Base-by-base conservation (phyloP, 2,888 invertebrate species). In the Campoplex capitator region DNA sequence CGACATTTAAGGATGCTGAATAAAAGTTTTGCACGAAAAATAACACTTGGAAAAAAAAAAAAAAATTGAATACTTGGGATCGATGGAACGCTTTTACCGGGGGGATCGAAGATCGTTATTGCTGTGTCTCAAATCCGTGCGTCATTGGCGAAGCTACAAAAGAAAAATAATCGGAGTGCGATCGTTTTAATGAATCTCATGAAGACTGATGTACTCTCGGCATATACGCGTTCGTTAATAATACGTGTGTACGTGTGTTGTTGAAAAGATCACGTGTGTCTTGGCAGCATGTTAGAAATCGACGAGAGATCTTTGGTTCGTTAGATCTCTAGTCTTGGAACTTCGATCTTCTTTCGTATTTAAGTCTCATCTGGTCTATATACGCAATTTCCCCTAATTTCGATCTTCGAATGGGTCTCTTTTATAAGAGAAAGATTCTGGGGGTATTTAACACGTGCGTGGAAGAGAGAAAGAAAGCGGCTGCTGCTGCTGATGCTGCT, bases 1-100 rank as follows among this genome's bases (percentile, higher is more conserved):
- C 73, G 79, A 84, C 81, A 82, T 68, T 83, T 87, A 78, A 80
- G 3, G 32, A 88, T 89, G 85, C 91, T 92, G 92, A 93, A 94
- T 93, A 92, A 91, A 92, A 91, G 93, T 92, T 91, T 92, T 93
- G 92, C 92, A 93, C 92, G 92, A 92, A 92, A 93, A 94, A 93
- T 93, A 94, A 93, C 93, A 92, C 90, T 89, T 88, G 88, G 88
- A 82, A 90, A 92, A 93, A 23, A 23, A 23, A 38, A 38, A 4
- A 38, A 38, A 38, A 38, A 6, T 38, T 38, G 1, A 6, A 3
- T 38, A 6, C 93, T 93, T 93, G 93, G 93, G 91, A 79, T 89
- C 74, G 9, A 77, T 84, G 70, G 62, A 62, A 56, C 58, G 45
- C 42, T 80, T 79, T 76, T 56, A 38, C 54, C 23, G 70, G 3